Evolutionary conservation across 2,797 vertebrate genomes (phyloP).

Genomic region (Lacerta bilineata): DNA sequence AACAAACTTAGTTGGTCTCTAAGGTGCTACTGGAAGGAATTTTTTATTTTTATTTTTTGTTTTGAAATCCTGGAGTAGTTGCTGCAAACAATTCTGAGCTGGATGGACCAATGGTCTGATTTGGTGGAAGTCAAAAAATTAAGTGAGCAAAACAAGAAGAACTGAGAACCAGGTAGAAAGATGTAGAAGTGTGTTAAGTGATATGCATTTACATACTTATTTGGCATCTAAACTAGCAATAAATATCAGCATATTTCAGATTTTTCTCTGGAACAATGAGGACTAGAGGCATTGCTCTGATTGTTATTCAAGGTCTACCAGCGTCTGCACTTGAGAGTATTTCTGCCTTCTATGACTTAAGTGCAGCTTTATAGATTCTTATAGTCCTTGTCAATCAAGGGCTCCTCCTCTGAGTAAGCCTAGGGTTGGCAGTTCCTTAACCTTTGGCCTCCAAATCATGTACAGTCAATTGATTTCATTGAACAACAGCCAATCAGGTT

Average conservation of each 20-base stretch:
- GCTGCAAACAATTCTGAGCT: no score
- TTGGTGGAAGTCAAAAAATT: neutral
- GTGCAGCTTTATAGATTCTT: neutral
- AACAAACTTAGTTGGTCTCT: no score
- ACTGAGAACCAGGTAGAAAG: neutral
- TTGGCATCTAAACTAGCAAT: neutral
- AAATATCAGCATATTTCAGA: neutral
- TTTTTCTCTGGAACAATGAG: neutral
- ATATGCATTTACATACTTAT: neutral
- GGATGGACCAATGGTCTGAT: no score
- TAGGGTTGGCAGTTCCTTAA: neutral
- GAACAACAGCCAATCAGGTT: neutral
- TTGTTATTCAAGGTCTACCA: neutral
- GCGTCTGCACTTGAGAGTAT: neutral
- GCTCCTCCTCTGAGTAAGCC: neutral
- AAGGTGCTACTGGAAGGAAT: no score
- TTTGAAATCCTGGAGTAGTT: no score
- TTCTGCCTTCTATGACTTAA: neutral
- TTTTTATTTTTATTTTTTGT: no score
- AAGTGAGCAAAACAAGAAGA: neutral
- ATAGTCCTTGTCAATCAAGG: neutral
- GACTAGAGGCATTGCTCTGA: neutral
- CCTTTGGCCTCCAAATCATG: neutral
- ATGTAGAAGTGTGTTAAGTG: no score
- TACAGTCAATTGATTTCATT: constrained; percentile 13